These are phyloP conservation scores for Cataglyphis altisquamis DNA, from an alignment of 2,888 invertebrate species.

Conservation along the genomic window DNA sequence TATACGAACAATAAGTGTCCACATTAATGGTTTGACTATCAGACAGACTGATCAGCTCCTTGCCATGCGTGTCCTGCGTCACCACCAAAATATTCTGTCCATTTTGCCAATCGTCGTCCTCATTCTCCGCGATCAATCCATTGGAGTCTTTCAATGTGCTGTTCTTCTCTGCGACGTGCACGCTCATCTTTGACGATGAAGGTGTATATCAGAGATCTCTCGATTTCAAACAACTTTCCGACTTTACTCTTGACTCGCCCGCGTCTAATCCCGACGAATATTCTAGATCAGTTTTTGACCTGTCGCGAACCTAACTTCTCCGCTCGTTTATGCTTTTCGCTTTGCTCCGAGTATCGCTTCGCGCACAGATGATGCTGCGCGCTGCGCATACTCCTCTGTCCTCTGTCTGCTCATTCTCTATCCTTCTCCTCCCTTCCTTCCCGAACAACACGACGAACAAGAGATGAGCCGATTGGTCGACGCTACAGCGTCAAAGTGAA, in stretches of 20 bases:
- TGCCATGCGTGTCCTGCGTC: constrained; percentile 77
- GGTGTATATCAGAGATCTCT: not conserved
- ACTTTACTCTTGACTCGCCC: not conserved
- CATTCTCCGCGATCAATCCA: constrained; percentile 62
- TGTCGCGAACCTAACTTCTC: not conserved
- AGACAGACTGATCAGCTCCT: constrained; percentile 76
- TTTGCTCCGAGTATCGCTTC: not conserved
- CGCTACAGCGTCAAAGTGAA: constrained; percentile 55
- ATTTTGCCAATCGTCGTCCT: constrained; percentile 67
- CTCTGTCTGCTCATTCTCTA: constrained; percentile 18
- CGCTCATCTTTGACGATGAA: constrained; percentile 66
- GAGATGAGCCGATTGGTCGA: constrained; percentile 63
- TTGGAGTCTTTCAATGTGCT: constrained; percentile 59
- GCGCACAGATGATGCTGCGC: not conserved
- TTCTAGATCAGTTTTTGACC: not conserved
- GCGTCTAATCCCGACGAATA: not conserved
- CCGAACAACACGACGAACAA: constrained; percentile 15
- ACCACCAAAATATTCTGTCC: constrained; percentile 78
- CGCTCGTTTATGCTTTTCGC: not conserved
- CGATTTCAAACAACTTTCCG: not conserved
- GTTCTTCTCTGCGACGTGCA: constrained; percentile 66
- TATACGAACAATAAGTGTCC: constrained; percentile 82
- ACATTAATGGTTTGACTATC: constrained; percentile 78
- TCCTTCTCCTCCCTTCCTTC: not conserved
- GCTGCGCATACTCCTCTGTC: not conserved